Evolutionary conservation across 1,140 invertebrate genomes (phyloP).

Genomic region (Trachymyrmex cornetzi): DNA sequence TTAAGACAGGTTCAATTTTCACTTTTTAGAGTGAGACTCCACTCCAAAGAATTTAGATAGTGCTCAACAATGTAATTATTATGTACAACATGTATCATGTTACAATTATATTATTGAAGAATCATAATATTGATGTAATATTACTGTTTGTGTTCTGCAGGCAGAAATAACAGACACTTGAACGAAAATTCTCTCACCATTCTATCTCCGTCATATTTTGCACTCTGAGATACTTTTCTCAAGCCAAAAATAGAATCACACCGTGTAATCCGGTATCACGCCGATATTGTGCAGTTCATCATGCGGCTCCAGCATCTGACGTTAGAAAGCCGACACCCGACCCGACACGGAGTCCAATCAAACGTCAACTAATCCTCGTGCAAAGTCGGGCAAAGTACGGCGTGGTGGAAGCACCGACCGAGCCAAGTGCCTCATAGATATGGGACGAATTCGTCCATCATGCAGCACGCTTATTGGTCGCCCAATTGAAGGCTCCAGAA

Average conservation of each 20-base stretch:
- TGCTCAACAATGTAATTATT: no score
- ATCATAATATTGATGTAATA: no score
- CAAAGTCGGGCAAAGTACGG: background rate
- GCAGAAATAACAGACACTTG: background rate
- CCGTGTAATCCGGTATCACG: background rate
- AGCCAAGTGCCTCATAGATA: background rate
- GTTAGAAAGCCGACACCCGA: background rate
- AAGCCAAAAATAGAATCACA: background rate
- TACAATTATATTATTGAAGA: no score
- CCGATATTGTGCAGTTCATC: background rate
- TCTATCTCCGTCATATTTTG: slow-evolving; percentile 77
- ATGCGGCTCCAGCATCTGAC: background rate
- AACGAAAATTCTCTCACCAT: slow-evolving; percentile 69
- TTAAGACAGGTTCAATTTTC: no score
- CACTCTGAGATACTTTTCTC: slow-evolving; percentile 6
- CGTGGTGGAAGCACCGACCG: background rate
- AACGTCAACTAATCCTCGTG: slow-evolving; percentile 4
- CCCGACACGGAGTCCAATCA: background rate
- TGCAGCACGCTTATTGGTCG: background rate
- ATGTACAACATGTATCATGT: no score
- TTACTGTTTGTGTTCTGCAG: background rate
- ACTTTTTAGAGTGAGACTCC: no score
- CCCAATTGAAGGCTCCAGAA: background rate
- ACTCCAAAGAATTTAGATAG: no score
- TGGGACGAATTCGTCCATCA: background rate